Percentiles rank a stretch among this genome's conserved stretches.
Conservation (phyloP, 2,888 invertebrate species). For the Ichneumon xanthorius region DNA sequence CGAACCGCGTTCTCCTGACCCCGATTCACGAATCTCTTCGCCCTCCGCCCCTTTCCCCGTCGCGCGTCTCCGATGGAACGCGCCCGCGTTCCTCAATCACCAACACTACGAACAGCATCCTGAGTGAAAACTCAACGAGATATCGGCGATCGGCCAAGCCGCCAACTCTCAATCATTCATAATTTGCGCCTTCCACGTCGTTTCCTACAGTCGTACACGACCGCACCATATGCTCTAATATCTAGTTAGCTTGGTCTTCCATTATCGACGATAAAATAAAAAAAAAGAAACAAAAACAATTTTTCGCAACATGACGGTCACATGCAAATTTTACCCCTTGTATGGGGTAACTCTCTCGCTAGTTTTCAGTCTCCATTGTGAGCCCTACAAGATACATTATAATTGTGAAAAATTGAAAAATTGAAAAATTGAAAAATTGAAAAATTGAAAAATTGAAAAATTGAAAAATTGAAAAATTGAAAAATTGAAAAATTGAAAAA, state of each 20-base stretch:
- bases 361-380: background rate
- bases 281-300: background rate
- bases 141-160: background rate
- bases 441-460: too few species aligned
- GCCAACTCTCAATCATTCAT: slow-evolving; percentile 53
- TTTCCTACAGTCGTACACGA: slow-evolving; percentile 8
- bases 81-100: slow-evolving; percentile 56
- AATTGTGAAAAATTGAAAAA: too few species aligned
- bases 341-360: background rate
- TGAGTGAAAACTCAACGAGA: slow-evolving; percentile 46
- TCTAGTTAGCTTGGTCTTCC: slow-evolving; percentile 22
- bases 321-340: background rate
- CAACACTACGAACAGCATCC: slow-evolving; percentile 13
- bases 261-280: slow-evolving; percentile 15
- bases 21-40: slow-evolving; percentile 69
- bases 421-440: too few species aligned
- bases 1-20: slow-evolving; percentile 72
- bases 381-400: background rate
- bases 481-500: too few species aligned
- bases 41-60: slow-evolving; percentile 47
- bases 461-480: too few species aligned
- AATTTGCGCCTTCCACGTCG: slow-evolving; percentile 34
- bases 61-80: slow-evolving; percentile 24
- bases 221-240: background rate
- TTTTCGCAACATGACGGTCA: slow-evolving; percentile 12